A percentile compares a stretch with the other conserved stretches of the same genome.
phyloP scores from a whole-genome alignment of 2,113 vertebrate species.

The Picathartes gymnocephalus region DNA sequence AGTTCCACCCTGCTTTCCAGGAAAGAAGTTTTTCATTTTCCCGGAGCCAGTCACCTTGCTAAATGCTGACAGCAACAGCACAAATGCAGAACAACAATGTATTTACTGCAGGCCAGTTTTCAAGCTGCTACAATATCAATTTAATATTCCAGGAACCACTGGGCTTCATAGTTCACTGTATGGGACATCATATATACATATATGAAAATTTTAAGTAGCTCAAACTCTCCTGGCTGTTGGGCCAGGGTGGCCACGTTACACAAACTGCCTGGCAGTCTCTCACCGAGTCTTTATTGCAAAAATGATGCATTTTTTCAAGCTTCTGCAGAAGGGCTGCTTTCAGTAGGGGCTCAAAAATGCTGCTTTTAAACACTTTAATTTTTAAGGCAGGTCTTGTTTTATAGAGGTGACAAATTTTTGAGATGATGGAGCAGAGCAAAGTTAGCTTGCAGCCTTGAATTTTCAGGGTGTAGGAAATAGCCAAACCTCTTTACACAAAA shows the following conservation, averaged over 20 bases:
- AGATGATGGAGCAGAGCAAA: not conserved
- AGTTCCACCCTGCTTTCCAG: not conserved
- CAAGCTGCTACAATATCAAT: not conserved
- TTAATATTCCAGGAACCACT: not conserved
- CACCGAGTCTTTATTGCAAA: not conserved
- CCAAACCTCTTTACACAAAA: not conserved
- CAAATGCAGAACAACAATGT: not conserved
- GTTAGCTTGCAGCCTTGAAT: not conserved
- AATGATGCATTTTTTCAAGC: not conserved
- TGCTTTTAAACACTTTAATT: not conserved
- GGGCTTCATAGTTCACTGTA: not conserved
- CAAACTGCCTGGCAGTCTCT: not conserved
- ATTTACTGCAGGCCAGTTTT: not conserved
- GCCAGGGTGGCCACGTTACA: accelerated
- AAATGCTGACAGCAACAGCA: not conserved
- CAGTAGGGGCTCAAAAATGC: not conserved
- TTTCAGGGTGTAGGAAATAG: not conserved
- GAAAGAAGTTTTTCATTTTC: not conserved
- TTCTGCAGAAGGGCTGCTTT: not conserved
- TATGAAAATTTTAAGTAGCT: not conserved
- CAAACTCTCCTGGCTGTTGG: not conserved
- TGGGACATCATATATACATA: not conserved
- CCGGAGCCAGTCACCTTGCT: not conserved
- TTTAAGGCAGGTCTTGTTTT: not conserved
- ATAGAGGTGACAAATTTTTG: not conserved